phyloP scores from a whole-genome alignment of 2,888 invertebrate species.

The Phymatocera aterrima region DNA sequence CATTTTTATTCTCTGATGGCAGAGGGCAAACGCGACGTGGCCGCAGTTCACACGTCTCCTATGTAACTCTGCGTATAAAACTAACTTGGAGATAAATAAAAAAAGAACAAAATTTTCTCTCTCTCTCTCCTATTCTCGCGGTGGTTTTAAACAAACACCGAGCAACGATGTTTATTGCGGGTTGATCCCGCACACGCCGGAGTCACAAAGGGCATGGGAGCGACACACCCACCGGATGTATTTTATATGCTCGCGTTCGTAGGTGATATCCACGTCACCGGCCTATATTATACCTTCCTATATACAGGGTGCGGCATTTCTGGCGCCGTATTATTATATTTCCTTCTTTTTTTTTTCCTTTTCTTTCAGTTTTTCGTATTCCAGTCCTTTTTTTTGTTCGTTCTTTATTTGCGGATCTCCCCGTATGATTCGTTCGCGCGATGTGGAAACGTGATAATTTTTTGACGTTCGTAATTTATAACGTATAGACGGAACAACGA shows the following conservation, averaged over 20 bases:
- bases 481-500: too few species aligned
- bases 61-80: too few species aligned
- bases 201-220: constrained; percentile 71
- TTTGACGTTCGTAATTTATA: too few species aligned
- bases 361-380: background rate
- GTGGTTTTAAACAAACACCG: constrained; percentile 53
- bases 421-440: too few species aligned
- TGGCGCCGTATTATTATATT: background rate
- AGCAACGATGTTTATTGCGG: constrained; percentile 62
- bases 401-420: background rate
- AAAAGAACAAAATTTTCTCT: background rate
- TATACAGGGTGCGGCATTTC: constrained; percentile 61
- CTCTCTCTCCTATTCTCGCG: background rate
- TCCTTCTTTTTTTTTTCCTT: background rate
- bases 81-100: background rate
- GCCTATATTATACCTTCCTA: too few species aligned
- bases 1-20: too few species aligned
- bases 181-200: constrained; percentile 63
- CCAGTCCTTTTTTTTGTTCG: background rate
- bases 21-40: too few species aligned
- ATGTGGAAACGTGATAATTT: too few species aligned
- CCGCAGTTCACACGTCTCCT: too few species aligned
- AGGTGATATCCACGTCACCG: constrained; percentile 65
- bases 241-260: constrained; percentile 67
- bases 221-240: constrained; percentile 73